Percentiles rank a stretch among this genome's conserved stretches.
These are phyloP conservation scores for Tachuris rubrigastra DNA, from an alignment of 2,113 vertebrate genomes.

Conservation along the genomic window DNA sequence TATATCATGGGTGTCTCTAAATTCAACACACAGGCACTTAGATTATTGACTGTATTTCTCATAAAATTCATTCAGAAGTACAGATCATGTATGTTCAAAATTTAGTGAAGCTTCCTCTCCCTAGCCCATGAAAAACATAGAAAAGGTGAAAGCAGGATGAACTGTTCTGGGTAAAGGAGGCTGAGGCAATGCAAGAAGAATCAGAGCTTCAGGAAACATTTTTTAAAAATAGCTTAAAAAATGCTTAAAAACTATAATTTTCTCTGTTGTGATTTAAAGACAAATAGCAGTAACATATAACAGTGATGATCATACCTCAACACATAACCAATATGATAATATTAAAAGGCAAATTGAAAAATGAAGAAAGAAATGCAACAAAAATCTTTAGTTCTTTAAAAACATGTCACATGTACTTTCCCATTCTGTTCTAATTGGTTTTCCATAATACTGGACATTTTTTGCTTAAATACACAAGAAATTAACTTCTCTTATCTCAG, in stretches of 20 bases:
- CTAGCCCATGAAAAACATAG: not conserved
- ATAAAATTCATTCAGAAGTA: not conserved
- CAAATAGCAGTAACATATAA: not conserved
- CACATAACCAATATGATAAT: not conserved
- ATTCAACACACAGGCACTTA: not conserved
- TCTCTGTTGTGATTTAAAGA: not conserved
- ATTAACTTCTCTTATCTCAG: not conserved
- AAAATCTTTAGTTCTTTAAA: not conserved
- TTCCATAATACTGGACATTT: not conserved
- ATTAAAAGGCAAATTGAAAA: not conserved
- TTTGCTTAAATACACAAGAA: not conserved
- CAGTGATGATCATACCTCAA: not conserved
- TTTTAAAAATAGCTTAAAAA: not conserved
- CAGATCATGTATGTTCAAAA: not conserved
- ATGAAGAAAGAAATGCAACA: not conserved
- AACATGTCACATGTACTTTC: not conserved
- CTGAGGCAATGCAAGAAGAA: not conserved
- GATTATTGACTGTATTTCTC: not conserved
- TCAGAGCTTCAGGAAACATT: not conserved
- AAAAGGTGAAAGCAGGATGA: not conserved
- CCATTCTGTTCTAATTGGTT: not conserved
- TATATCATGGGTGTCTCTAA: not conserved
- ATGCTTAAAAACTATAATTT: not conserved
- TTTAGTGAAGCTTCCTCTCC: not conserved
- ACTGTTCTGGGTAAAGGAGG: not conserved